Base-by-base conservation (phyloP, 2,113 vertebrate species). In the Beaufortia kweichowensis region DNA sequence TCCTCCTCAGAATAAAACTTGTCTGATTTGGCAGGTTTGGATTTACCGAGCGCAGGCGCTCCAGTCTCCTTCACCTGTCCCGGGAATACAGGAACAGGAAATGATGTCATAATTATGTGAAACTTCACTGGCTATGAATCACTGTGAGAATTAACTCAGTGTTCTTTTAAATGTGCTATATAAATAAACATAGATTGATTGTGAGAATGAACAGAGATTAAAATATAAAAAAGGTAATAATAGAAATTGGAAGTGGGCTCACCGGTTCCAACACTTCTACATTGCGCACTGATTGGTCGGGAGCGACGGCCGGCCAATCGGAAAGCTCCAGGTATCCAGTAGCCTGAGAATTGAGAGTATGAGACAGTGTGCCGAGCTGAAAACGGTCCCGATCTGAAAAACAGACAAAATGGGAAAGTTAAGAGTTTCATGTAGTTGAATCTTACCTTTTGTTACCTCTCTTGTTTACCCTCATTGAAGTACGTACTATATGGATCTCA, bases 351-450 rank as follows among this genome's bases (percentile, higher is more conserved):
- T 98, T 98, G 72, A 98, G 90, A 0, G 92, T 95, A 88, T 99
- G 96, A 75, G 97, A 98, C 72, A 99, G 93, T 3, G 95, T 96
- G 64, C 97, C 96, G 85, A 98, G 94, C 84, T 98, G 96, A 92
- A 92, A 98, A 85, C 92, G 94, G 85, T 99, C 96, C 69, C 96
- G 92, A 87, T 97, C 97, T 98, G 90, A 80, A n/a, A 64, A 23
- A 71, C 31, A 11, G 15, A 66, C 15, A 62, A 28, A 61, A 53
- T 3, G 31, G 24, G 29, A 9, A 5, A 9, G 69, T 24, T 3
- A 9, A 6, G 17, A 33, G n/a, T n/a, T n/a, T n/a, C n/a, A n/a
- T n/a, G n/a, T n/a, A n/a, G n/a, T n/a, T n/a, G 12, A 46, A 46
- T 15, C 15, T 17, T 46, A 46, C 15, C 12, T 3, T 10, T 4